Conservation (phyloP, 2,113 vertebrate species). For the Meles meles region DNA sequence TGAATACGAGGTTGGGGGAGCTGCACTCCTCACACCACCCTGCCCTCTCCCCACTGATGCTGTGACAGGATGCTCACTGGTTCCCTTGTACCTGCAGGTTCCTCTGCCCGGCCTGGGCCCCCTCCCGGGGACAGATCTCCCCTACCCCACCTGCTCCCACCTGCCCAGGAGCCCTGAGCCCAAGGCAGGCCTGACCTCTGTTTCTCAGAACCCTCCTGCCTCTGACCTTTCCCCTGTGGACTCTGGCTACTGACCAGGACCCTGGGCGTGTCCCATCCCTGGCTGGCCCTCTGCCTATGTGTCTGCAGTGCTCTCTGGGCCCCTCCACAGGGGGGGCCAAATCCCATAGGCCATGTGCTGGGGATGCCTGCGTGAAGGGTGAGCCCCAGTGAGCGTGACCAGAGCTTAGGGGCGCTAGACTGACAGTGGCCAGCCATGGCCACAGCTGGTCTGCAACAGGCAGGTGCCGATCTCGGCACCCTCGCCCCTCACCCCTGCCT, state of each 20-base stretch:
- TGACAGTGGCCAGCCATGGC: background rate
- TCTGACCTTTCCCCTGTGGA: background rate
- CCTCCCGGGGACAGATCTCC: background rate
- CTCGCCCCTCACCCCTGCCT: background rate
- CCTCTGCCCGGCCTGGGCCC: no score
- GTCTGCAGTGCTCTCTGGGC: background rate
- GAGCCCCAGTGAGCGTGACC: no score
- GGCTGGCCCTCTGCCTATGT: background rate
- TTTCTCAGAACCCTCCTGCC: background rate
- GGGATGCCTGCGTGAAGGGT: fast-evolving
- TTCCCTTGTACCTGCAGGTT: background rate
- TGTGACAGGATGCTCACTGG: background rate
- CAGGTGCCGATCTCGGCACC: fast-evolving
- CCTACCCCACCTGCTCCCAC: background rate
- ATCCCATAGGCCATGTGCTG: fast-evolving
- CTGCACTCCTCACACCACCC: no score
- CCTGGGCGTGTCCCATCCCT: background rate
- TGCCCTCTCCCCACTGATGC: background rate
- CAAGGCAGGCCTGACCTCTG: background rate
- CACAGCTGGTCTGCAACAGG: background rate
- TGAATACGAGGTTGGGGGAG: fast-evolving
- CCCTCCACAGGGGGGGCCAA: background rate
- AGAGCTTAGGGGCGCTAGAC: background rate
- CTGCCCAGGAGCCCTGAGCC: background rate
- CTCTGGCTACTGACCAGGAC: background rate